These are phyloP conservation scores for Sternarchorhynchus goeldii DNA, from an alignment of 2,797 vertebrate species.

Conservation along the genomic window DNA sequence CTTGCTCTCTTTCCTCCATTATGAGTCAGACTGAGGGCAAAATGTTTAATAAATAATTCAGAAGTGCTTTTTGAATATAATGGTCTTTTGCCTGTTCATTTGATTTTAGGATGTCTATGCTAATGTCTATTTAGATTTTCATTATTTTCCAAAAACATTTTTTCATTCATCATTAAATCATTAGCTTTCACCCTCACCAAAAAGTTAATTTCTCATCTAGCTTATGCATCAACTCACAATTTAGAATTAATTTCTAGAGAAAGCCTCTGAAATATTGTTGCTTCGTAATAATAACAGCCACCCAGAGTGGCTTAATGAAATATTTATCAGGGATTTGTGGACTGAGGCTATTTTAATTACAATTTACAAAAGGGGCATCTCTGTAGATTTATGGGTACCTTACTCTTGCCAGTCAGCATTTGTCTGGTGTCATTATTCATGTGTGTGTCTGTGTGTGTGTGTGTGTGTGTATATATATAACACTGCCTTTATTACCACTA, in stretches of 20 bases:
- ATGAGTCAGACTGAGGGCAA: slow-evolving; percentile 14
- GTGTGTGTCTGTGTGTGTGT: slow-evolving; percentile 28
- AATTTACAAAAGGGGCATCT: slow-evolving; percentile 69
- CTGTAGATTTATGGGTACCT: slow-evolving; percentile 55
- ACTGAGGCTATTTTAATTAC: slow-evolving; percentile 75
- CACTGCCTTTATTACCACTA: neutral
- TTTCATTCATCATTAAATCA: slow-evolving; percentile 45
- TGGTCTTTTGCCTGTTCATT: slow-evolving; percentile 29
- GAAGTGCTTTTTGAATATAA: slow-evolving; percentile 37
- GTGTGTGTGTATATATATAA: neutral
- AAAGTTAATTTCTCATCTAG: slow-evolving; percentile 41
- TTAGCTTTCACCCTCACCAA: slow-evolving; percentile 12
- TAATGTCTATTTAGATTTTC: slow-evolving; percentile 25
- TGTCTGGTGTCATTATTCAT: slow-evolving; percentile 35
- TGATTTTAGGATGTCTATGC: slow-evolving; percentile 22
- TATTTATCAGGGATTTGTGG: slow-evolving; percentile 75
- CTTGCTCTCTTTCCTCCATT: neutral
- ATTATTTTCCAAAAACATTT: slow-evolving; percentile 41
- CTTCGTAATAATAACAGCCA: slow-evolving; percentile 70
- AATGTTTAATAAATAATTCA: slow-evolving; percentile 49
- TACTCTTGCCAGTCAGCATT: slow-evolving; percentile 59
- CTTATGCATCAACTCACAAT: slow-evolving; percentile 18
- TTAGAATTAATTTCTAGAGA: slow-evolving; percentile 59
- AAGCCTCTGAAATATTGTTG: slow-evolving; percentile 70
- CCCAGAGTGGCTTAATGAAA: slow-evolving; percentile 71